Base-by-base conservation (phyloP, 2,797 vertebrate genomes). In the Neosilurus hyrtlii region DNA sequence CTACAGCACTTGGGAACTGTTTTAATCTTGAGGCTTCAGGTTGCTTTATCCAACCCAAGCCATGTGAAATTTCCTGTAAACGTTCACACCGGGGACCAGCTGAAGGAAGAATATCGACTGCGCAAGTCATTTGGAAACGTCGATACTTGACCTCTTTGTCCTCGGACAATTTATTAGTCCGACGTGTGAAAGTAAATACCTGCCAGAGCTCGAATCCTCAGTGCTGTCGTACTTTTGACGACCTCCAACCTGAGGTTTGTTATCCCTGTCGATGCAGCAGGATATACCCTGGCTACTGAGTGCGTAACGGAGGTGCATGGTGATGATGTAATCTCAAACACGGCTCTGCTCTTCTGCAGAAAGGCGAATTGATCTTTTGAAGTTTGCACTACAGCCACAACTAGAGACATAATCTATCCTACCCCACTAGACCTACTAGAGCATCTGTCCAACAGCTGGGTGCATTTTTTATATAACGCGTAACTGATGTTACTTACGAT, bases 401-500 rank as follows among this genome's bases (percentile, higher is more conserved):
- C 65, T 49, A 26, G 22, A 7, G 59, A 59, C 49, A 18, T 18
- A 18, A 78, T 51, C 59, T 6, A 18, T 24, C 54, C 43, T 43
- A 4, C 4, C 4, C 43, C 16, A 57, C 0, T 5, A 35, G 73
- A 61, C 4, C 16, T 22, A 24, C 63, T 51, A 24, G 35, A 24
- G 49, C 59, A 62, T 77, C 59, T 63, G 59, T 1, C 22, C 3
- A 62, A 77, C 57, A 63, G 3, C 35, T 77, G 30, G 43, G 20
- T 18, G 59, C n/a, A 12, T 8, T 16, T 51, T 9, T 63, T 10
- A 26, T 2, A 8, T 6, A 51, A 51, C 20, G 30, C 73, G 52
- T 43, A 78, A 78, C 3, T 59, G 62, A 35, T n/a, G 49, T 24
- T 82, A 83, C 85, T 88, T 79, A 88, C 87, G 54, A 59, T 80